Percentiles rank a stretch among this genome's conserved stretches.
These are phyloP conservation scores for Alviniconcha strummeri DNA, from an alignment of 2,888 invertebrate genomes.

Conservation along the genomic window DNA sequence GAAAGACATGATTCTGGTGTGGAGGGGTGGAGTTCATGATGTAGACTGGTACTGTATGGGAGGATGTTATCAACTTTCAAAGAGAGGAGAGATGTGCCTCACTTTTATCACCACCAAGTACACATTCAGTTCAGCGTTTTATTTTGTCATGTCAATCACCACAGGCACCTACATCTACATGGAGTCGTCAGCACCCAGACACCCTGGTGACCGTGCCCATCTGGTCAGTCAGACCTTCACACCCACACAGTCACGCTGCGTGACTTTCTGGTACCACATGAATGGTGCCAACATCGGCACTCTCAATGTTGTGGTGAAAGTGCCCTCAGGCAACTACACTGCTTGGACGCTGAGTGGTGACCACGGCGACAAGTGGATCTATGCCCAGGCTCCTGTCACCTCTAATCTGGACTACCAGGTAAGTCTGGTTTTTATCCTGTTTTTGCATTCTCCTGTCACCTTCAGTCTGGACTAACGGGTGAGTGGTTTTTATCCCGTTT, in stretches of 20 bases:
- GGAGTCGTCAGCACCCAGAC: slow-evolving; percentile 56
- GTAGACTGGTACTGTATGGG: too few relatives aligned
- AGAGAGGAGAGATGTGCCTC: too few relatives aligned
- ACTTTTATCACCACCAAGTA: too few relatives aligned
- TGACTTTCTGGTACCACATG: slow-evolving; percentile 58
- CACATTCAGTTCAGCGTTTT: too few relatives aligned
- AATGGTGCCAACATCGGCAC: slow-evolving; percentile 36
- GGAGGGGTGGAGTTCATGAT: too few relatives aligned
- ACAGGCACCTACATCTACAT: slow-evolving; percentile 62
- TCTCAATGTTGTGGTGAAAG: slow-evolving; percentile 54
- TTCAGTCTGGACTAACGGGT: slow-evolving; percentile 43
- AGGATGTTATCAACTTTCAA: too few relatives aligned
- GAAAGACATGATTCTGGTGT: too few relatives aligned
- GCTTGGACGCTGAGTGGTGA: slow-evolving; percentile 59
- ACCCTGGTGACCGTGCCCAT: slow-evolving; percentile 54
- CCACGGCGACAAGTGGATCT: slow-evolving; percentile 61
- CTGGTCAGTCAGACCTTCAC: slow-evolving; percentile 55
- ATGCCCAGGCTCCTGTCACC: slow-evolving; percentile 57
- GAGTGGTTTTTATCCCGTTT: neutral
- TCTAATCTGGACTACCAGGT: slow-evolving; percentile 50
- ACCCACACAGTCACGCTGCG: slow-evolving; percentile 50
- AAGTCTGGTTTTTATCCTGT: neutral
- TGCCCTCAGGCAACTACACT: slow-evolving; percentile 48
- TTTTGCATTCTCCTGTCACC: slow-evolving; percentile 45
- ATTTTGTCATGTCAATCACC: too few relatives aligned